Evolutionary conservation across 1,140 invertebrate species (phyloP), one percentile per base, ranked within the genome.

Genomic region (Dendrolimus kikuchii): DNA sequence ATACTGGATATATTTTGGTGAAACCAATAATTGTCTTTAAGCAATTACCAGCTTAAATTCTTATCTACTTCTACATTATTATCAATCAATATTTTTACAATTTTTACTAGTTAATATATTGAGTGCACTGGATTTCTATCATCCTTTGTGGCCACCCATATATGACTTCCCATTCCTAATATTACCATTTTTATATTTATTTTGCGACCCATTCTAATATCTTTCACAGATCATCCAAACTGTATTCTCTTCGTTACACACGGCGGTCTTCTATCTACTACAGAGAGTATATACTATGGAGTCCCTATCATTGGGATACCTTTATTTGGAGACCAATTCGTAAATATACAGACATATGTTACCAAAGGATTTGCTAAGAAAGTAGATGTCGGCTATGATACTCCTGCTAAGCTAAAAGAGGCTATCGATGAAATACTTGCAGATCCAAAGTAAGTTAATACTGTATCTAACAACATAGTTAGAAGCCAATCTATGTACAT

Each of bases 221-320:
- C 73, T 90, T 58, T 77, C 92, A 57, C 74, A 90, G 92, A 88
- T n/a, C 92, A 93, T 76, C 80, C 87, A 0, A 93, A 93, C 57
- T 88, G 92, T 10, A 81, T 87, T 38, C 74, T 89, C 0, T 93
- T 94, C 57, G 90, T 94, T 23, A 91, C 92, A 0, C 93, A 94
- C 61, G 92, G 91, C 6, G 93, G 93, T 38, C 74, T 92, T n/a
- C 80, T 92, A 36, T 92, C 92, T 43, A 88, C 89, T 2, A 89
- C 89, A 37, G 93, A 94, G 73, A 84, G 92, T 0, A 81, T 93
- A 44, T 89, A 92, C 68, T 88, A 89, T 55, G 91, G 89, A 38
- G 89, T 92, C 6, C 92, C 93, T 0, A 77, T 93, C 5, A 80
- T 94, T 5, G 91, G 89, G 1, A 89, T 93, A 51, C 93, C 93